phyloP scores from a whole-genome alignment of 2,113 vertebrate genomes.

The Synodontis membranacea region DNA sequence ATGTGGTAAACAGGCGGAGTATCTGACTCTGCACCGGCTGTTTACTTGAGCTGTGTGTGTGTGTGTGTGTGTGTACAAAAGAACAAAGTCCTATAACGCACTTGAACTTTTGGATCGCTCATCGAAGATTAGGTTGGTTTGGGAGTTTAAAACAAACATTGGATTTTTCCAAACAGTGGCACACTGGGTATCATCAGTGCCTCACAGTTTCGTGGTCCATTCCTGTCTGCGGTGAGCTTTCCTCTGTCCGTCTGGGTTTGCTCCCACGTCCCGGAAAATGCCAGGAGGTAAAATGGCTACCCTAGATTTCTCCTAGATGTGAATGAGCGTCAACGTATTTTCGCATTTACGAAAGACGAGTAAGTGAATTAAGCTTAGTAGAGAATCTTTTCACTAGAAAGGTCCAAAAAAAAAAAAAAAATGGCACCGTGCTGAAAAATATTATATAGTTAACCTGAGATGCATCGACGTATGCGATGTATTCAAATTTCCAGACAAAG shows the following conservation, averaged over 20 bases:
- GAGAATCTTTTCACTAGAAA: neutral
- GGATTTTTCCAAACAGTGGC: neutral
- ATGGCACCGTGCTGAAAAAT: neutral
- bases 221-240: neutral
- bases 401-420: neutral
- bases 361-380: neutral
- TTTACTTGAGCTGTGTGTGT: neutral
- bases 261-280: neutral
- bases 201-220: neutral
- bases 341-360: neutral
- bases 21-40: neutral
- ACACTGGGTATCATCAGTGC: neutral
- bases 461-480: no score
- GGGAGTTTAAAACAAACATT: slow-evolving; percentile 6
- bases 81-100: neutral
- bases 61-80: neutral
- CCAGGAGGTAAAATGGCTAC: neutral
- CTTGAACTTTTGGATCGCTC: neutral
- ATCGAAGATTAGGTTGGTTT: neutral
- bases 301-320: no score
- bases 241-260: neutral
- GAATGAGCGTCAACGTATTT: no score
- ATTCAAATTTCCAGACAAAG: neutral
- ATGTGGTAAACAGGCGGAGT: neutral
- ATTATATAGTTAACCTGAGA: neutral